These are phyloP conservation scores for Drosophila formosana DNA, from an alignment of 2,888 invertebrate species.

Conservation along the genomic window DNA sequence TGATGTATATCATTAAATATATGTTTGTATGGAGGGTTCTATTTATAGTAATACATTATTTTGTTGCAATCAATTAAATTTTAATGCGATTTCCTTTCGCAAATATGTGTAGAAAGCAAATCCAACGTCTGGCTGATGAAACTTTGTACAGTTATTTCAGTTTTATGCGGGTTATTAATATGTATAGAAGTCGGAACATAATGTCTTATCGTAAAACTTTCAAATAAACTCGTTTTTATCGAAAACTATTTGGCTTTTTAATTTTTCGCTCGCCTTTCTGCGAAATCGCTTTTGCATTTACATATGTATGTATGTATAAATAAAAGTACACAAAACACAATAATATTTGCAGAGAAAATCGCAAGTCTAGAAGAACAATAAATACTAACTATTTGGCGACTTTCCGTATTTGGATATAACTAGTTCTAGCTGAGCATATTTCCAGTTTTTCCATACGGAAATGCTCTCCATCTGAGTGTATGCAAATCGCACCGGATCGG, in stretches of 20 bases:
- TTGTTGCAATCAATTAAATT: not conserved
- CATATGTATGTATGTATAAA: not conserved
- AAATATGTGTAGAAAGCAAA: constrained; percentile 5
- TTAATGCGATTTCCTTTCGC: not conserved
- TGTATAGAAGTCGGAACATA: constrained; percentile 11
- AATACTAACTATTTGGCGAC: too few relatives aligned
- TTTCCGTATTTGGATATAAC: not conserved
- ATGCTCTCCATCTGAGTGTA: not conserved
- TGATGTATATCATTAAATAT: not conserved
- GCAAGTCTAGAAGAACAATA: not conserved
- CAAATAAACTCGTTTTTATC: constrained; percentile 16
- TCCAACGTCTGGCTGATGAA: not conserved
- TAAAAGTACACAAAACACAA: not conserved
- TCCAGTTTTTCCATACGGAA: constrained; percentile 2
- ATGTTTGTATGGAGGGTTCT: not conserved
- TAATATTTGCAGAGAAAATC: not conserved
- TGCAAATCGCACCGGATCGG: not conserved
- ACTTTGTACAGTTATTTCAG: constrained; percentile 7
- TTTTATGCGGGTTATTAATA: constrained; percentile 18
- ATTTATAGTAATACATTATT: not conserved
- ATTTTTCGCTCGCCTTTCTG: not conserved
- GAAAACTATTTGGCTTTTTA: constrained; percentile 1
- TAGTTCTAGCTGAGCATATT: not conserved
- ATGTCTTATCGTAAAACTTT: constrained; percentile 20
- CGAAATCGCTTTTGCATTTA: constrained; percentile 1